Evolutionary conservation across 2,797 vertebrate species (phyloP).

Genomic region (Sebastiscus albofasciatus): DNA sequence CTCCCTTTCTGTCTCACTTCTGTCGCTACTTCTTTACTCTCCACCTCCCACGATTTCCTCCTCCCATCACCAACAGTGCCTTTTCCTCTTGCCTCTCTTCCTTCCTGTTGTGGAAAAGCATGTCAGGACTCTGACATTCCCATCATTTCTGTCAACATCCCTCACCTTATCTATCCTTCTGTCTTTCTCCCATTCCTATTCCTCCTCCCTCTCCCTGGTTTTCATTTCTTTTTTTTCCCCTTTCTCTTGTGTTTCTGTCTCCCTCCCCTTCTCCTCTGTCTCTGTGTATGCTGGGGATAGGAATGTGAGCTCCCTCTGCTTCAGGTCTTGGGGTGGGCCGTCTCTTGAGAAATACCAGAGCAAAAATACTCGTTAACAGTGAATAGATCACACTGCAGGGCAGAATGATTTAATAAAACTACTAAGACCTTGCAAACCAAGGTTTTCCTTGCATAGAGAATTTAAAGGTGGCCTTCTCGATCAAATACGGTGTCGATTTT

Average conservation of each 20-base stretch:
- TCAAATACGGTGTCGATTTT: not conserved
- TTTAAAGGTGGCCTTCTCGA: not conserved
- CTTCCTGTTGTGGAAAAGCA: constrained; percentile 59
- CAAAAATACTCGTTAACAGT: constrained; percentile 32
- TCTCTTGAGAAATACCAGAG: constrained; percentile 60
- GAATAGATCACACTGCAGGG: constrained; percentile 23
- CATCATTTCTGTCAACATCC: constrained; percentile 51
- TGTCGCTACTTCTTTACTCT: constrained; percentile 50
- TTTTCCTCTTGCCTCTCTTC: constrained; percentile 63
- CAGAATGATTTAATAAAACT: constrained; percentile 47
- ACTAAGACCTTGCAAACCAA: not conserved
- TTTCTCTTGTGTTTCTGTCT: constrained; percentile 16
- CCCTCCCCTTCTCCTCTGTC: constrained; percentile 2
- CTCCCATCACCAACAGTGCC: constrained; percentile 47
- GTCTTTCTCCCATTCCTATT: not conserved
- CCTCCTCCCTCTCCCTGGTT: not conserved
- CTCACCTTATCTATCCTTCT: constrained; percentile 43
- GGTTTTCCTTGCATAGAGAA: not conserved
- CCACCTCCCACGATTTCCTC: constrained; percentile 55
- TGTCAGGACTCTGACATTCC: constrained; percentile 61
- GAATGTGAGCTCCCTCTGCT: constrained; percentile 53
- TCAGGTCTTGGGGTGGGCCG: constrained; percentile 59
- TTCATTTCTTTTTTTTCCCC: constrained; percentile 17
- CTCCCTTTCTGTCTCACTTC: constrained; percentile 45
- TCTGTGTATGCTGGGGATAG: constrained; percentile 34